Conservation (phyloP, 2,113 vertebrate species). For the Lasiurus borealis region DNA sequence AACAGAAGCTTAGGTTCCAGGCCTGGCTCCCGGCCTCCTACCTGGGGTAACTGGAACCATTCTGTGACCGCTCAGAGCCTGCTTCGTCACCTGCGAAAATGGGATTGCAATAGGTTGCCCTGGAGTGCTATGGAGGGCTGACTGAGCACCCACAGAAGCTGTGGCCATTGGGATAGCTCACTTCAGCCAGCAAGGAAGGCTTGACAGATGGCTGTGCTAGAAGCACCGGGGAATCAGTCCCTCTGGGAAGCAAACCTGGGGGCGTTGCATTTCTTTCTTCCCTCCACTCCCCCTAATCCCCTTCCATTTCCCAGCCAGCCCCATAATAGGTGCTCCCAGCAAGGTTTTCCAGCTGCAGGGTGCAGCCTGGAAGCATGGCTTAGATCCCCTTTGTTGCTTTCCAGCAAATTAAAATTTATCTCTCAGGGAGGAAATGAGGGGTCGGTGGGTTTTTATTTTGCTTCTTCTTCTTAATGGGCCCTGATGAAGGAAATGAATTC, state of each 20-base stretch:
- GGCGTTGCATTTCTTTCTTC: neutral
- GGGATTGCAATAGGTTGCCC: accelerated
- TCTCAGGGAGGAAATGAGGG: constrained; percentile 84
- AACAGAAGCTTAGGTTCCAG: neutral
- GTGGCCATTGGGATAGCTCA: accelerated
- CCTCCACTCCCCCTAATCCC: neutral
- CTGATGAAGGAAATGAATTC: constrained; percentile 86
- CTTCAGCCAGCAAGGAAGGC: neutral
- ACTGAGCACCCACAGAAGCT: accelerated
- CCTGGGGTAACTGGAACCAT: neutral
- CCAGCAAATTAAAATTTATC: constrained; percentile 88
- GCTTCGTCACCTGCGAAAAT: neutral
- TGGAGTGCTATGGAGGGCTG: neutral
- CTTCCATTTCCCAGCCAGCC: neutral
- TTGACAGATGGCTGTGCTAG: neutral
- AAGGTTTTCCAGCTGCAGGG: neutral
- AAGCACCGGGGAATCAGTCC: neutral
- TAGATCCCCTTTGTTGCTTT: constrained; percentile 84
- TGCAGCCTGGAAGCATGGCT: constrained; percentile 52
- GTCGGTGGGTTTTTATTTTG: constrained; percentile 52
- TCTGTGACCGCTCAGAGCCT: neutral
- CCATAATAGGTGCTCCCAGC: neutral
- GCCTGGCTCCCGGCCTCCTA: neutral
- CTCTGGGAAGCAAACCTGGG: neutral
- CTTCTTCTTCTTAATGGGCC: constrained; percentile 81